Base-by-base conservation (phyloP, 2,113 vertebrate species). In the Labeo catla region DNA sequence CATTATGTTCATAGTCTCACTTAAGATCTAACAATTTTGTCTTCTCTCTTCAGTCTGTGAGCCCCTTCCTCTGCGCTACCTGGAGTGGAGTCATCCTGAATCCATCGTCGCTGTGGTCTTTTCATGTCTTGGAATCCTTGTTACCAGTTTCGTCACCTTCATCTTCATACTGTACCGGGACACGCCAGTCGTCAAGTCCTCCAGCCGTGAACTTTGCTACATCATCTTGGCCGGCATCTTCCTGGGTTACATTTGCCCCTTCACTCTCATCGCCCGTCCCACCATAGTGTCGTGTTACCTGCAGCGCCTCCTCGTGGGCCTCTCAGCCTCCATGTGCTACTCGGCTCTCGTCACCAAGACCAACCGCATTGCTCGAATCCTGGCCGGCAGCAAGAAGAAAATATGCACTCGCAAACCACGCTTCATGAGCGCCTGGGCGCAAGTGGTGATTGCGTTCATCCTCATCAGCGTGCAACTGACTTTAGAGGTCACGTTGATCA, bases 351-450 rank as follows among this genome's bases (percentile, higher is more conserved):
- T 99, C 28, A 99, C 98, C 85, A 99, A 99, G 91, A 99, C 98
- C 88, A 99, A 99, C 84, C 97, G 98, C 84, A 99, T 99, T 0
- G 98, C 98, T 0, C 97, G 98, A 80, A 99, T 99, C 90, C 93
- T 99, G 86, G 98, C 98, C 0, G 98, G 98, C 86, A 99, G 98
- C 94, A 99, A 99, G 91, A 99, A 99, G 95, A 99, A 99, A 91
- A 99, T 99, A 88, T 99, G 98, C 13, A 99, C 98, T 0, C 93
- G 98, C 66, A 99, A 99, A 84, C 98, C 98, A 0, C 93, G 98
- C 11, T 99, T 99, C 94, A 99, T 99, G 98, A 99, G 98, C 0
- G 98, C 98, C 0, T 99, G 97, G 96, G 98, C 98, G 16, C 98
- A 99, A 83, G 95, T 99, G 76, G 96, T 98, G 81, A 99, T 99